A percentile compares a stretch with the other conserved stretches of the same genome.
Conservation (phyloP, 2,888 invertebrate genomes). For the Blastobasis lacticolella region DNA sequence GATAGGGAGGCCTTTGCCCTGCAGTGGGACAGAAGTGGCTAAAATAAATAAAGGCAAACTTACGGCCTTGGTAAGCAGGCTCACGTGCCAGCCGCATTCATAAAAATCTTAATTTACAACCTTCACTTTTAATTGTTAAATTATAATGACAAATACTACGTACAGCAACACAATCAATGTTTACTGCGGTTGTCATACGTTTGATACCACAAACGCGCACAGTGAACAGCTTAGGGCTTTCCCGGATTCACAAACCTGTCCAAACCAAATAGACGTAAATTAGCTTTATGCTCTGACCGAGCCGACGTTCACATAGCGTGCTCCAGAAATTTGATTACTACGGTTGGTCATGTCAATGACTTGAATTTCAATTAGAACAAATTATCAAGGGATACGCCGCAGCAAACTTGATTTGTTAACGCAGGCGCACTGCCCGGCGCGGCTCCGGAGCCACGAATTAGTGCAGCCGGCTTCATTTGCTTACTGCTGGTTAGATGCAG, state of each 20-base stretch:
- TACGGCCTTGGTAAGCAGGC: no score
- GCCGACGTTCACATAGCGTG: constrained; percentile 30
- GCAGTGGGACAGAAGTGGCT: no score
- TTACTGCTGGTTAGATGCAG: no score
- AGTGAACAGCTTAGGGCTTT: no score
- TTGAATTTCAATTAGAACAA: constrained; percentile 81
- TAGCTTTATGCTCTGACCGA: constrained; percentile 28
- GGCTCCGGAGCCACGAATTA: constrained; percentile 19
- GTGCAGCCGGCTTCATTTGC: constrained; percentile 16
- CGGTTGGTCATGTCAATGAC: constrained; percentile 76
- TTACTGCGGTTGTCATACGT: no score
- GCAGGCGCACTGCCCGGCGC: constrained; percentile 33
- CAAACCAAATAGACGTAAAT: no score
- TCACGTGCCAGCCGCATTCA: no score
- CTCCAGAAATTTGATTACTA: constrained; percentile 71
- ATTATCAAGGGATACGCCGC: constrained; percentile 71
- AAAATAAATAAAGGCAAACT: no score
- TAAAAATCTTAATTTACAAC: background rate
- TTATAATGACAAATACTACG: no score
- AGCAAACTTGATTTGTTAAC: constrained; percentile 66
- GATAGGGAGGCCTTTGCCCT: no score
- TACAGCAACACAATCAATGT: constrained; percentile 22
- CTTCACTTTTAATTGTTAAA: constrained; percentile 10
- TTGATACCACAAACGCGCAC: no score
- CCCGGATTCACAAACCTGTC: no score